Conservation (phyloP, 2,888 invertebrate genomes). For the Pyrrhia umbra region DNA sequence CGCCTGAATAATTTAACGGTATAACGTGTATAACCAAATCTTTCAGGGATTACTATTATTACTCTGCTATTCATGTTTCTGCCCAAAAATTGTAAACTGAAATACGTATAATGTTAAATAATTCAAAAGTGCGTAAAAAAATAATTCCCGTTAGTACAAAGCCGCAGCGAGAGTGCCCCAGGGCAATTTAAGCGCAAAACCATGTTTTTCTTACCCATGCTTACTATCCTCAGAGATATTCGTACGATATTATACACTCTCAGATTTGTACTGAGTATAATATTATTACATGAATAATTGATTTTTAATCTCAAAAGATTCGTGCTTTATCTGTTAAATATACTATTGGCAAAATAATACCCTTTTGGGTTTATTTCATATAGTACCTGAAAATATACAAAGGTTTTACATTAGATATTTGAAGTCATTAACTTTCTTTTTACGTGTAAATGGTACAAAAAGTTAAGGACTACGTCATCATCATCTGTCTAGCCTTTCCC, state of each 20-base stretch:
- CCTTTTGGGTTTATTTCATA: background rate
- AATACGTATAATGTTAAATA: slow-evolving; percentile 11
- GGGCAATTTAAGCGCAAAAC: slow-evolving; percentile 54
- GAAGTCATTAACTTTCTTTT: too few relatives aligned
- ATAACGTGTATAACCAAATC: too few relatives aligned
- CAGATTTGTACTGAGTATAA: slow-evolving; percentile 12
- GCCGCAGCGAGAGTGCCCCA: slow-evolving; percentile 37
- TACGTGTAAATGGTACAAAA: too few relatives aligned
- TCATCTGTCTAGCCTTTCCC: too few relatives aligned
- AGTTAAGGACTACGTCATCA: too few relatives aligned
- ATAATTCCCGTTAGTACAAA: slow-evolving; percentile 40
- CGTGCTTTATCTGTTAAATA: slow-evolving; percentile 3
- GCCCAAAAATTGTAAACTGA: too few relatives aligned
- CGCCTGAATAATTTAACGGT: too few relatives aligned
- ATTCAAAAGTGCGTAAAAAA: slow-evolving; percentile 37
- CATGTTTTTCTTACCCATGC: slow-evolving; percentile 48
- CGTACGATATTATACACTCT: slow-evolving; percentile 27
- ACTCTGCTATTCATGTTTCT: too few relatives aligned
- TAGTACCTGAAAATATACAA: too few relatives aligned
- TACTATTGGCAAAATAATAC: background rate
- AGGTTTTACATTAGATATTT: too few relatives aligned
- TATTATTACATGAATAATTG: slow-evolving; percentile 23
- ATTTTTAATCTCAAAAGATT: slow-evolving; percentile 5
- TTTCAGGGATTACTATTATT: too few relatives aligned
- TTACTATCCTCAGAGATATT: slow-evolving; percentile 37